phyloP scores from a whole-genome alignment of 2,888 invertebrate species.

The Sphinx pinastri region DNA sequence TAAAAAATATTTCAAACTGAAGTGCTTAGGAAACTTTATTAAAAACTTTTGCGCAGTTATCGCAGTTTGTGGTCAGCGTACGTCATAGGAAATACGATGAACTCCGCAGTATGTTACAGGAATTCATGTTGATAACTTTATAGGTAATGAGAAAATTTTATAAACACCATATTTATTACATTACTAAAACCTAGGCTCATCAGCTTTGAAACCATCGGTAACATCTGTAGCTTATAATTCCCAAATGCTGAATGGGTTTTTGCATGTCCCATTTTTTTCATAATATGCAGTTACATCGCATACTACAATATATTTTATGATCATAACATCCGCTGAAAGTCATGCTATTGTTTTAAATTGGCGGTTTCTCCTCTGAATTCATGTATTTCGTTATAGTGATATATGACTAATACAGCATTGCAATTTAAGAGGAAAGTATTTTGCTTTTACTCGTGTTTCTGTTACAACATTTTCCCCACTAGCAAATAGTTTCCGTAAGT shows the following conservation, averaged over 20 bases:
- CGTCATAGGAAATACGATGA: conserved; percentile 27
- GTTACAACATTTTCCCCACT: not conserved
- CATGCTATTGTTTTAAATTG: too few species aligned
- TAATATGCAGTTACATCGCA: too few species aligned
- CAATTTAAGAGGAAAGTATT: conserved; percentile 13
- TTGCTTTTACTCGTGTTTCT: not conserved
- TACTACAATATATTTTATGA: too few species aligned
- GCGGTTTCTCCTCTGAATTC: too few species aligned
- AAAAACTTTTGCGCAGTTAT: conserved; percentile 49
- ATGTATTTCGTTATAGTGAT: not conserved
- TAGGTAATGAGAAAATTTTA: not conserved
- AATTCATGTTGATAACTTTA: not conserved
- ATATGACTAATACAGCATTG: not conserved
- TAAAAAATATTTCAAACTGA: conserved; percentile 27
- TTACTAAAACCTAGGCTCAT: too few species aligned
- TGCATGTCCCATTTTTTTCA: too few species aligned
- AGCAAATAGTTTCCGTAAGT: not conserved
- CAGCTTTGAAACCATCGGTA: too few species aligned
- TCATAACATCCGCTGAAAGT: too few species aligned
- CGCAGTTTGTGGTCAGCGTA: conserved; percentile 11
- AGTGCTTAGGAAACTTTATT: conserved; percentile 37
- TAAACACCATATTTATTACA: not conserved
- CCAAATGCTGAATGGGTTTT: too few species aligned
- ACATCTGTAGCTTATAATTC: too few species aligned
- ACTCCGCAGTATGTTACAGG: conserved; percentile 3